These are phyloP conservation scores for Euphonia xanthogaster DNA, from an alignment of 2,797 vertebrate genomes.

Conservation along the genomic window DNA sequence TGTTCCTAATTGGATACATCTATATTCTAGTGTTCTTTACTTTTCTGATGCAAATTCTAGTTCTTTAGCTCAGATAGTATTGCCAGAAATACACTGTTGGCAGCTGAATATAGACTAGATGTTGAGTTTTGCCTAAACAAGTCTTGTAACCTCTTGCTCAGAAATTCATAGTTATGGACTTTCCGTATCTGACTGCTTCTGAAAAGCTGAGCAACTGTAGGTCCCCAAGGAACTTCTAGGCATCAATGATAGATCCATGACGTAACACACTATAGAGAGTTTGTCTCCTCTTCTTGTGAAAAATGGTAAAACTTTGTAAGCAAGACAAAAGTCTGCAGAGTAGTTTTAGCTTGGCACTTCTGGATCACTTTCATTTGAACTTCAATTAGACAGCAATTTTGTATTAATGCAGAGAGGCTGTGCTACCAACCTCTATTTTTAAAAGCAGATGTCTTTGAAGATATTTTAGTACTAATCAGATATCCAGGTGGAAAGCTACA, in stretches of 20 bases:
- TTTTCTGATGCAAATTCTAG: neutral
- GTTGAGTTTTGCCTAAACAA: neutral
- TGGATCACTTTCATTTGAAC: neutral
- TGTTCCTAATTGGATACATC: neutral
- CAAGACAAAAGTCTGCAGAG: neutral
- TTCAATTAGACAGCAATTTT: neutral
- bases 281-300: neutral
- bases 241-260: neutral
- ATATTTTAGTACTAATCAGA: neutral
- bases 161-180: neutral
- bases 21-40: neutral
- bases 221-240: neutral
- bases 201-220: neutral
- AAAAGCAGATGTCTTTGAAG: constrained; percentile 16
- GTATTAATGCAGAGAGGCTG: neutral
- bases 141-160: neutral
- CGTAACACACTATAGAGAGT: fast-evolving
- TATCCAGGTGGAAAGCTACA: constrained; percentile 1
- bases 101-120: neutral
- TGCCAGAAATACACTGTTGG: neutral
- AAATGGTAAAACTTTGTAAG: neutral
- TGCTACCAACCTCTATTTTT: constrained; percentile 8
- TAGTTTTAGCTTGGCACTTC: neutral
- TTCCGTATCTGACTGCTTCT: neutral
- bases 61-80: neutral